Conservation (phyloP, 2,888 invertebrate genomes). For the Drosophila parthenogenetica region DNA sequence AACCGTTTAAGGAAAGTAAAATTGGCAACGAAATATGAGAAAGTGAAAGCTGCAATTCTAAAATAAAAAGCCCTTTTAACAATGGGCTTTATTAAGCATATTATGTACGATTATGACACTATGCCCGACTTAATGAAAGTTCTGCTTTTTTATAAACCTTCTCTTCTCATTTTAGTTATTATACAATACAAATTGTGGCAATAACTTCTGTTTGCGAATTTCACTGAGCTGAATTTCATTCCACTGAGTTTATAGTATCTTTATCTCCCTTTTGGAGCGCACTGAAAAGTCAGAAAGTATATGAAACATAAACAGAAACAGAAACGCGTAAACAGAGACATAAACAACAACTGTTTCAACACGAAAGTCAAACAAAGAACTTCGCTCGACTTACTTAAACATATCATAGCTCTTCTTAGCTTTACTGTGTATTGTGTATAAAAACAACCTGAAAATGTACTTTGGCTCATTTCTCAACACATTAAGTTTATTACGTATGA, state of each 20-base stretch:
- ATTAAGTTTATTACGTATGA: background rate
- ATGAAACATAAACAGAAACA: constrained; percentile 16
- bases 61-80: constrained; percentile 34
- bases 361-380: constrained; percentile 47
- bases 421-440: background rate
- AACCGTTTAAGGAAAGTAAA: constrained; percentile 52
- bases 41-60: constrained; percentile 67
- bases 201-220: constrained; percentile 44
- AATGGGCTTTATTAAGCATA: constrained; percentile 39
- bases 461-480: constrained; percentile 2
- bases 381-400: constrained; percentile 20
- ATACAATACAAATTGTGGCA: constrained; percentile 52
- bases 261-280: background rate
- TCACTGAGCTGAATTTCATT: constrained; percentile 49
- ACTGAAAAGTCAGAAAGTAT: constrained; percentile 18
- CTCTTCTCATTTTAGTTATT: constrained; percentile 33
- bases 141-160: constrained; percentile 32
- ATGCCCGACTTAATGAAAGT: constrained; percentile 45
- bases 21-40: constrained; percentile 43
- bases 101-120: constrained; percentile 52
- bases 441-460: constrained; percentile 7
- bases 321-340: constrained; percentile 51
- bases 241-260: constrained; percentile 23
- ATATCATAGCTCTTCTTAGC: constrained; percentile 1
- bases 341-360: constrained; percentile 67